A percentile compares a stretch with the other conserved stretches of the same genome.
These are phyloP conservation scores for Aptenodytes forsteri DNA, from an alignment of 2,113 vertebrate species.

Conservation along the genomic window DNA sequence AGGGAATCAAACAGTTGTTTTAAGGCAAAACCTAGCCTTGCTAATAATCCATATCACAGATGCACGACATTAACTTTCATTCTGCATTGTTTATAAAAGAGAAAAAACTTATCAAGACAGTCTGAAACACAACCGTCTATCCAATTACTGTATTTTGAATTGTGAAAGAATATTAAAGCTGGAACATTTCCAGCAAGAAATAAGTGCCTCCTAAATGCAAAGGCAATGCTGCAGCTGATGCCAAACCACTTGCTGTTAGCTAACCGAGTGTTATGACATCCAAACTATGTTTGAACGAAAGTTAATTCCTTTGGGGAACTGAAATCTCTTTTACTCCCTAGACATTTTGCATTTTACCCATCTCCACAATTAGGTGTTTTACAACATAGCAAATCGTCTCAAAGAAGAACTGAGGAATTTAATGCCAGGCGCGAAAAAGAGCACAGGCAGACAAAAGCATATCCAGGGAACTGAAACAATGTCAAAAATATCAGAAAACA, in stretches of 20 bases:
- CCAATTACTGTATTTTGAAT: not conserved
- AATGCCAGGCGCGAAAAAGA: not conserved
- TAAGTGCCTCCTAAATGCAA: not conserved
- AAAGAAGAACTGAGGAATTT: not conserved
- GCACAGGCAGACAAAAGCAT: slow-evolving; percentile 44
- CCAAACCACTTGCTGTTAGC: not conserved
- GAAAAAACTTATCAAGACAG: not conserved
- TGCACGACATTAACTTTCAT: not conserved
- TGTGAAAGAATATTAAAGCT: not conserved
- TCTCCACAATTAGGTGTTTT: not conserved
- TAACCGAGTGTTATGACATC: not conserved
- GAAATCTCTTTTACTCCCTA: not conserved
- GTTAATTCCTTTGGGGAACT: not conserved
- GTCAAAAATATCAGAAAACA: not conserved
- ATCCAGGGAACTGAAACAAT: not conserved
- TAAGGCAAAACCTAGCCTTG: not conserved
- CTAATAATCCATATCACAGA: not conserved
- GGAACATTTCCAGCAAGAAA: not conserved
- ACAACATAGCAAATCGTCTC: not conserved
- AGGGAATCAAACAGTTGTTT: not conserved
- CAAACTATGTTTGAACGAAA: not conserved
- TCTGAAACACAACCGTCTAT: not conserved
- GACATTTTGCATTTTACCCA: not conserved
- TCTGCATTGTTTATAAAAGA: not conserved
- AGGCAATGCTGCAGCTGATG: not conserved